Percentiles rank a stretch among this genome's conserved stretches.
phyloP scores from a whole-genome alignment of 2,113 vertebrate genomes.

The Xiphias gladius region DNA sequence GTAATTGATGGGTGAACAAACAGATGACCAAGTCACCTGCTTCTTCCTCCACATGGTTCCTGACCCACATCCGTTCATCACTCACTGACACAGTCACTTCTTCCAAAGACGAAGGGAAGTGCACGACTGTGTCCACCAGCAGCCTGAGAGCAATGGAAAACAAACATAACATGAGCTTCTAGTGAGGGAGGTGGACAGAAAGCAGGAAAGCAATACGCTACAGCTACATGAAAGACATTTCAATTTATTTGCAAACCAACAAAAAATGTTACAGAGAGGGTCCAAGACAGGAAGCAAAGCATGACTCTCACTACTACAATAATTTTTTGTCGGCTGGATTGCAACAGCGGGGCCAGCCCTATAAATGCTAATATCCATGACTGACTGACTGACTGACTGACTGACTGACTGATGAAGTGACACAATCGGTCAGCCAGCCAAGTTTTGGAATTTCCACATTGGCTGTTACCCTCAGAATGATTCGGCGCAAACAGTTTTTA shows the following conservation, averaged over 20 bases:
- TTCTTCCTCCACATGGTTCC: constrained; percentile 90
- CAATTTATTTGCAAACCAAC: not conserved
- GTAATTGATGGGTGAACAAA: not conserved
- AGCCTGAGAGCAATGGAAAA: constrained; percentile 79
- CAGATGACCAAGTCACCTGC: constrained; percentile 75
- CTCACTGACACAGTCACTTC: constrained; percentile 90
- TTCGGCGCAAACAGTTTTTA: no score
- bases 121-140: constrained; percentile 89
- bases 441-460: no score
- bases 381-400: no score
- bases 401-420: no score
- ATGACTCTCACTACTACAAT: not conserved
- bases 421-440: no score
- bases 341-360: no score
- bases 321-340: no score
- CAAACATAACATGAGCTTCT: not conserved
- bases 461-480: no score
- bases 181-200: not conserved
- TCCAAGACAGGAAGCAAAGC: not conserved
- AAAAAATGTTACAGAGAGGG: not conserved
- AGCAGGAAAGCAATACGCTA: not conserved
- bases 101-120: constrained; percentile 89
- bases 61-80: constrained; percentile 87
- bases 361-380: no score
- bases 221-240: not conserved